Evolutionary conservation across 2,797 vertebrate species (phyloP), one percentile per base, ranked within the genome.

Genomic region (Astyanax mexicanus): DNA sequence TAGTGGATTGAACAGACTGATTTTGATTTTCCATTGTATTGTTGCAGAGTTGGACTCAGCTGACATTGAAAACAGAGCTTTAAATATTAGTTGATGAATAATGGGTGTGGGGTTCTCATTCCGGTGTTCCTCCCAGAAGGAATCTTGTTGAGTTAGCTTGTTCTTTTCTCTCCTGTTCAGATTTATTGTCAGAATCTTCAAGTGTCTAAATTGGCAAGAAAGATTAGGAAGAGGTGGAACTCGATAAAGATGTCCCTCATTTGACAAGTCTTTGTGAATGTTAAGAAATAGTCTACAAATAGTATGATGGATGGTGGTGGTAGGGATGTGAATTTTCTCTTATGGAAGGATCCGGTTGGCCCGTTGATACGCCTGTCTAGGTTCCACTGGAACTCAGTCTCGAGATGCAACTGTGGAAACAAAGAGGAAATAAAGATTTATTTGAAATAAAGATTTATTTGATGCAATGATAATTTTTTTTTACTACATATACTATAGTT

Each of bases 221-320:
- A 92, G 76, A 92, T 92, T 81, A 93, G 89, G 86, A 93, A 92
- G 84, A 92, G 90, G 80, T 91, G 91, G 72, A 91, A 88, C 72
- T 88, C 89, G 58, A 91, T 87, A 74, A 90, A 92, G 82, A 90
- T 83, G 79, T 88, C 84, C 87, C 88, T 92, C 91, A 93, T 92
- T 93, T 89, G 90, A 75, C 45, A 84, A 37, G 81, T 86, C 75
- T 86, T 84, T 62, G 45, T 74, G 86, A 83, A 55, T 78, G 35
- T 54, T 67, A 13, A 27, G 25, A 32, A 35, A 17, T 17, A 40
- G 27, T 11, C 44, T 37, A 10, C 19, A 5, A 42, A 40, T 15
- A 42, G 3, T 38, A n/a, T 29, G 23, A 4, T 29, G 12, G 38
- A 15, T 45, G 40, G 3, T 21, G 21, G 11, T 37, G 5, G 5